Evolutionary conservation across 2,797 vertebrate genomes (phyloP).

Genomic region (Gallinago nigripennis): DNA sequence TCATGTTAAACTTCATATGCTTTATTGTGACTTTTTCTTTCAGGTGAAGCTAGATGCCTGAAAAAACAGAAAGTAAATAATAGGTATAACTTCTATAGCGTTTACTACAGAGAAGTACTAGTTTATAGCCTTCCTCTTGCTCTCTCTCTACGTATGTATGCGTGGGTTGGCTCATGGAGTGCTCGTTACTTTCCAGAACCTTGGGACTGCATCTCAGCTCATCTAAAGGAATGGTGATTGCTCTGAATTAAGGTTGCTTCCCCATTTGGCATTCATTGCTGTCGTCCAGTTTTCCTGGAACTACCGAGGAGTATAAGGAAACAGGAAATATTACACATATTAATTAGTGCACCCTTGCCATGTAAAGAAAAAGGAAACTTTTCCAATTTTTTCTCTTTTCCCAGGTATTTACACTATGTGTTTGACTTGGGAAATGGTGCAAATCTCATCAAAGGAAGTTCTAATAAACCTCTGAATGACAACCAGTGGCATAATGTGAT

Average conservation of each 20-base stretch:
- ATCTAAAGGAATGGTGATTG: not conserved
- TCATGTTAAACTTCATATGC: not conserved
- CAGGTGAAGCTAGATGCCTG: conserved; percentile 40
- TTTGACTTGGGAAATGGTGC: conserved; percentile 96
- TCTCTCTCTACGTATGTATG: not conserved
- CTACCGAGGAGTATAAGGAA: not conserved
- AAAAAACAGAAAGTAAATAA: conserved; percentile 44
- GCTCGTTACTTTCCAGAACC: not conserved
- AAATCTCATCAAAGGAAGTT: conserved; percentile 97
- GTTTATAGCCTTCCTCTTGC: conserved; percentile 15
- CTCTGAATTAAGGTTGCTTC: not conserved
- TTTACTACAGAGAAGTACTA: conserved; percentile 8
- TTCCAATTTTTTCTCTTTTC: conserved; percentile 47
- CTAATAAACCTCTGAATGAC: conserved; percentile 96
- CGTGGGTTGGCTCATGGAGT: not conserved
- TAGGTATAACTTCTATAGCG: conserved; percentile 5
- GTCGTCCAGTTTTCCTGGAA: not conserved
- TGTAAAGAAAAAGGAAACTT: conserved; percentile 60
- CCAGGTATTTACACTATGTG: conserved; percentile 94
- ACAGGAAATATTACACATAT: not conserved
- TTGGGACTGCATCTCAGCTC: not conserved
- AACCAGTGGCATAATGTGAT: conserved; percentile 98
- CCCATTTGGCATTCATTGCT: not conserved
- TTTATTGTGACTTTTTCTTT: conserved; percentile 53
- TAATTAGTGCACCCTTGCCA: not conserved